Base-by-base conservation (phyloP, 1,140 invertebrate genomes). In the Drosophila equinoxialis region DNA sequence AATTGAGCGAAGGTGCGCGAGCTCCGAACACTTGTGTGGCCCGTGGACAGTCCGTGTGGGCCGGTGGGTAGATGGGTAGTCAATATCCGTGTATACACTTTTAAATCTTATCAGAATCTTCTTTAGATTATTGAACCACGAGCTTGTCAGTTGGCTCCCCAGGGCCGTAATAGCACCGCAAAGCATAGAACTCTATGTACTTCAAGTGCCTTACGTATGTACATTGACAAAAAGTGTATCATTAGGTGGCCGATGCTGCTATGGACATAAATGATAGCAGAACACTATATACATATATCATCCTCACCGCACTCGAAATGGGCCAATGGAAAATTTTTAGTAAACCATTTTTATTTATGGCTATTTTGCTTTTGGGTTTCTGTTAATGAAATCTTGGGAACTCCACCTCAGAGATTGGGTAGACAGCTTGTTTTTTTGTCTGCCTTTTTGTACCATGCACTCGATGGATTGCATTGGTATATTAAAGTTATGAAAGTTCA, bases 41-140 rank as follows among this genome's bases (percentile, higher is more conserved):
- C 76, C 82, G 82, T 85, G 82, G 48, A 74, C 82, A 87, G 59
- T 30, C 60, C 54, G 54, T 51, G 17, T 65, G 69, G 30, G 30
- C 10, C 3, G 8, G 35, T 37, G 7, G 35, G 35, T 37, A 37
- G 35, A 11, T 37, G 35, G 35, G 37, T 39, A 23, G 48, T 17
- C 42, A 60, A 54, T 54, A 42, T 58, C 39, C 55, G 20, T 42
- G 41, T 39, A 51, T 41, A 55, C 30, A 6, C 6, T 75, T 75
- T 79, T 66, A 60, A 80, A 80, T 82, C 80, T 81, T 81, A 82
- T 82, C 79, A 39, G 8, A 79, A 37, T 79, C 83, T 87, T 73
- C 83, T 77, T 62, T 71, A 74, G 79, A 89, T 87, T 86, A 83
- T 68, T 63, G 59, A 39, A 60, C 41, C 61, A 68, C 64, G 45